These are phyloP conservation scores for Oreochromis spilurus DNA, from an alignment of 2,113 vertebrate species.

Conservation along the genomic window DNA sequence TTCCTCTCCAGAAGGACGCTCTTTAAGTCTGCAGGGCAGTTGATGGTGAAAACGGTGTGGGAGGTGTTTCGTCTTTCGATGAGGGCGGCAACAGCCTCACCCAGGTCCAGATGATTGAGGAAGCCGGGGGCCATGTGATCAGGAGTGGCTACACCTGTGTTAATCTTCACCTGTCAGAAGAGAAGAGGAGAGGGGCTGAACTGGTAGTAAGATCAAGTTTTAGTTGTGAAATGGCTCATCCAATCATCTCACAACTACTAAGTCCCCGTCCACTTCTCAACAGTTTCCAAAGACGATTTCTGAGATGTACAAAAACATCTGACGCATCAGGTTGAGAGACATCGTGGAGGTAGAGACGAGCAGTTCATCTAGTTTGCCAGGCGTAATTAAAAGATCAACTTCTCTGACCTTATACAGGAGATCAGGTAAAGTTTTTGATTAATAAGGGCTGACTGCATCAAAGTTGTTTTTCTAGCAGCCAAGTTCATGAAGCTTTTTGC, in stretches of 20 bases:
- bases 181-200: background rate
- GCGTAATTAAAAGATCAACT: accelerated
- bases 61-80: conserved; percentile 67
- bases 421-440: background rate
- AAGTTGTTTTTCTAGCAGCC: background rate
- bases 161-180: conserved; percentile 74
- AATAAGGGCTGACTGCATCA: background rate
- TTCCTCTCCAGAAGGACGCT: conserved; percentile 58
- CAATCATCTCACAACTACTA: background rate
- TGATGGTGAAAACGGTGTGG: conserved; percentile 67
- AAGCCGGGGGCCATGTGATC: conserved; percentile 74
- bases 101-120: conserved; percentile 77
- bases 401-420: background rate
- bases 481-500: background rate
- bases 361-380: background rate
- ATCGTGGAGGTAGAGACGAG: background rate
- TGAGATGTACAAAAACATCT: background rate
- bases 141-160: conserved; percentile 73
- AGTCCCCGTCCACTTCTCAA: background rate
- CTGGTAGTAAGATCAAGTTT: background rate
- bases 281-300: background rate
- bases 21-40: conserved; percentile 71
- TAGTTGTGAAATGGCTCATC: background rate
- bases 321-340: background rate
- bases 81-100: conserved; percentile 69